Conservation (phyloP, 2,888 invertebrate species). For the Thereva unica region DNA sequence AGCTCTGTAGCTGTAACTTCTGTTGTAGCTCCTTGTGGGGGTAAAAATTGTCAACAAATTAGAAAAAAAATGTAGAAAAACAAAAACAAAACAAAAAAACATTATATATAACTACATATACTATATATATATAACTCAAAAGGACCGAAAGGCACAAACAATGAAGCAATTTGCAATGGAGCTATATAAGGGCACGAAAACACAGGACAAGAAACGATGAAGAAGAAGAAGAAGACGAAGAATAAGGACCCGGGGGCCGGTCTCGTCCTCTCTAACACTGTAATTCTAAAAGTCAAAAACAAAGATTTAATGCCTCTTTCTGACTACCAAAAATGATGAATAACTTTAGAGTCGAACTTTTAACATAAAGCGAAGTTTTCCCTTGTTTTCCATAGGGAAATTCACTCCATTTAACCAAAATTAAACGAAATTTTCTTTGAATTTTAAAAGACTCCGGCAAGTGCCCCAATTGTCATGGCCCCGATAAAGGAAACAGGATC, state of each 20-base stretch:
- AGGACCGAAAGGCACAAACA: too few species aligned
- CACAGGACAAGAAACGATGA: conserved; percentile 4
- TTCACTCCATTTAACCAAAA: conserved; percentile 5
- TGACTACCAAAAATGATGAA: conserved; percentile 2
- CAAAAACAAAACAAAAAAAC: too few species aligned
- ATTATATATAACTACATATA: too few species aligned
- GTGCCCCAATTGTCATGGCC: neutral
- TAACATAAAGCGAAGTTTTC: conserved; percentile 15
- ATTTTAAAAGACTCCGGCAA: conserved; percentile 5
- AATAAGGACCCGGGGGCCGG: neutral
- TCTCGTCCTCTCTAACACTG: neutral
- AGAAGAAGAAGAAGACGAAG: conserved; percentile 2
- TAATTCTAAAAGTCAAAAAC: conserved; percentile 6
- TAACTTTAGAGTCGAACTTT: conserved; percentile 1
- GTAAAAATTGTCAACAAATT: conserved; percentile 25
- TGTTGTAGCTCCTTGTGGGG: neutral
- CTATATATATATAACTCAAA: too few species aligned
- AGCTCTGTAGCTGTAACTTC: too few species aligned
- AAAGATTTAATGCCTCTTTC: neutral
- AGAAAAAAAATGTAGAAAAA: neutral
- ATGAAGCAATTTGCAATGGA: too few species aligned
- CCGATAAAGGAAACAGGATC: too few species aligned
- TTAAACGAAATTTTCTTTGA: conserved; percentile 4
- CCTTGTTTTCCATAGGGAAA: conserved; percentile 3
- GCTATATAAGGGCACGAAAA: neutral